phyloP scores from a whole-genome alignment of 2,797 vertebrate species.

The Thaleichthys pacificus region DNA sequence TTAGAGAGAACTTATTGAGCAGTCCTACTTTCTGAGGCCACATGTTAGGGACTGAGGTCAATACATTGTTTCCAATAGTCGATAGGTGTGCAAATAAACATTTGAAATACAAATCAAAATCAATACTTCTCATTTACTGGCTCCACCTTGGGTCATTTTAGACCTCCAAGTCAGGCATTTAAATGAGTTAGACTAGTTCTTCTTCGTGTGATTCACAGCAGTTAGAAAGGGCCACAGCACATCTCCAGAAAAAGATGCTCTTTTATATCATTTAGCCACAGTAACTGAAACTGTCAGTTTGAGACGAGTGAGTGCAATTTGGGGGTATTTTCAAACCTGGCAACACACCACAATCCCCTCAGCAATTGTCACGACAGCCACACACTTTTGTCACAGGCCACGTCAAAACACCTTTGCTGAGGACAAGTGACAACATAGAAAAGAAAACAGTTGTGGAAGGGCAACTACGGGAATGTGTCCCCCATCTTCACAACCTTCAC shows the following conservation, averaged over 20 bases:
- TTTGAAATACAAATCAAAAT: too few species aligned
- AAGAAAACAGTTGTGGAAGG: conserved; percentile 31
- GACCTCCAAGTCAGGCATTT: too few species aligned
- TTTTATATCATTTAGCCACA: background rate
- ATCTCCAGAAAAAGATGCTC: background rate
- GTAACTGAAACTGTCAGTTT: background rate
- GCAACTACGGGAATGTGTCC: conserved; percentile 50
- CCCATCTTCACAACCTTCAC: conserved; percentile 48
- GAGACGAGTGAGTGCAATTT: conserved; percentile 9
- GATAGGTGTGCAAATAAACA: too few species aligned
- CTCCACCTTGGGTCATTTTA: too few species aligned
- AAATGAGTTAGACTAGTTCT: too few species aligned
- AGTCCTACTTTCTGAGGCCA: too few species aligned
- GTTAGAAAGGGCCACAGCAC: too few species aligned
- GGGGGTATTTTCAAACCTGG: conserved; percentile 21
- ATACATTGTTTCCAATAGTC: too few species aligned
- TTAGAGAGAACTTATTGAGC: too few species aligned
- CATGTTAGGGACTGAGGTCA: too few species aligned
- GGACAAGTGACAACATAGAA: conserved; percentile 35
- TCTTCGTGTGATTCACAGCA: too few species aligned
- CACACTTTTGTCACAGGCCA: conserved; percentile 33
- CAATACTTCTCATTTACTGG: too few species aligned
- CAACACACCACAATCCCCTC: conserved; percentile 29
- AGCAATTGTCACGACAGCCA: conserved; percentile 36
- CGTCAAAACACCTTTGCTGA: conserved; percentile 26